Percentiles rank a stretch among this genome's conserved stretches.
Conservation (phyloP, 1,140 invertebrate species). For the Paracyclopina nana region DNA sequence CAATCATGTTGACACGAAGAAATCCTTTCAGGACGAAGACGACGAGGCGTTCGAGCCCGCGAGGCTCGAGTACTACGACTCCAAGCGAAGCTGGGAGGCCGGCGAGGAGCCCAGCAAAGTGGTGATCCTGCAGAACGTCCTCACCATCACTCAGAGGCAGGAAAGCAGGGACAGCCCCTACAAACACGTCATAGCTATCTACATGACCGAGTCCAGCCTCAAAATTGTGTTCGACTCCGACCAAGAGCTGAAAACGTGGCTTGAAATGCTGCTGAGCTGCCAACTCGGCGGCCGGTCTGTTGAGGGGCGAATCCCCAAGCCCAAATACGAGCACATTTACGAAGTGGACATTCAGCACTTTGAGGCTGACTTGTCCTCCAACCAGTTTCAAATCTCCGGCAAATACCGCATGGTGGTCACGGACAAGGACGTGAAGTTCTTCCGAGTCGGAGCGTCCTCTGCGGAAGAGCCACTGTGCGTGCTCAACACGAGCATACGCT, state of each 20-base stretch:
- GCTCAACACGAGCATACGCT: too few species aligned
- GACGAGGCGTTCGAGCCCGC: too few species aligned
- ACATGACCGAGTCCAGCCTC: background rate
- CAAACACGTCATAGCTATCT: constrained; percentile 8
- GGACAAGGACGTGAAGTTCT: constrained; percentile 5
- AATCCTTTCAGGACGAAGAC: too few species aligned
- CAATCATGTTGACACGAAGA: too few species aligned
- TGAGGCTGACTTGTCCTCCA: background rate
- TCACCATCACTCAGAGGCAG: constrained; percentile 3
- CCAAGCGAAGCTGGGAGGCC: constrained; percentile 1
- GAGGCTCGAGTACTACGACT: constrained; percentile 9
- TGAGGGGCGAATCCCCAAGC: constrained; percentile 9
- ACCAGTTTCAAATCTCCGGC: background rate
- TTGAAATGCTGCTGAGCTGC: constrained; percentile 4
- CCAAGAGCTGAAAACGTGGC: constrained; percentile 7
- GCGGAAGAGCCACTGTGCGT: too few species aligned
- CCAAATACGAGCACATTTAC: constrained; percentile 9
- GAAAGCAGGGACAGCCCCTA: background rate
- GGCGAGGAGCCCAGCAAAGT: background rate
- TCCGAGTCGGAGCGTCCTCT: background rate
- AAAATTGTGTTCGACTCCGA: constrained; percentile 4
- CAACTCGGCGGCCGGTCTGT: constrained; percentile 1
- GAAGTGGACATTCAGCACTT: constrained; percentile 3
- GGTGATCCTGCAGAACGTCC: background rate
- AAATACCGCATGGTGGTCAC: constrained; percentile 1